These are phyloP conservation scores for Eudasyphora cyanicolor DNA, from an alignment of 2,888 invertebrate species.

Conservation along the genomic window DNA sequence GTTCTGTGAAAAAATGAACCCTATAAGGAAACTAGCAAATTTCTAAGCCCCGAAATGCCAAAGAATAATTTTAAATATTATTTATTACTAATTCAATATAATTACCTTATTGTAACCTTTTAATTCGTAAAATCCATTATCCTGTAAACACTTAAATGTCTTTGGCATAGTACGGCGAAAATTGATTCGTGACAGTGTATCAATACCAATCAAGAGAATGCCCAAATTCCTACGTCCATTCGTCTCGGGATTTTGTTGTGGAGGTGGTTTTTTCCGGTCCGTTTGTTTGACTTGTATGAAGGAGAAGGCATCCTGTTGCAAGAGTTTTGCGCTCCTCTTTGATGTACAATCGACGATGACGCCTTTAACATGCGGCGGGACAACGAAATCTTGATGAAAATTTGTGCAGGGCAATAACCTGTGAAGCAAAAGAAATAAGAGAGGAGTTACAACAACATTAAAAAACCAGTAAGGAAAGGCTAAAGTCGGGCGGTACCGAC, in stretches of 20 bases:
- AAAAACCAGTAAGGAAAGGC: no score
- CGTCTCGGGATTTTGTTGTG: slow-evolving; percentile 65
- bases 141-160: slow-evolving; percentile 84
- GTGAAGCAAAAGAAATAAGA: slow-evolving; percentile 14
- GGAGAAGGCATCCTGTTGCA: slow-evolving; percentile 81
- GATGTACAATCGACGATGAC: slow-evolving; percentile 77
- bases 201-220: slow-evolving; percentile 90
- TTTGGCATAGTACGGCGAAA: slow-evolving; percentile 87
- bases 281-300: slow-evolving; percentile 79
- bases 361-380: slow-evolving; percentile 70
- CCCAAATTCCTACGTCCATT: slow-evolving; percentile 79
- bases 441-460: no score
- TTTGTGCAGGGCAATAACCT: slow-evolving; percentile 70
- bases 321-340: slow-evolving; percentile 66
- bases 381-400: slow-evolving; percentile 70
- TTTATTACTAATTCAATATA: no score
- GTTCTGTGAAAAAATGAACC: no score
- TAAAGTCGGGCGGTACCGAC: no score
- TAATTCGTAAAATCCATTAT: slow-evolving; percentile 84
- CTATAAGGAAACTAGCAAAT: no score
- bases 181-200: slow-evolving; percentile 90
- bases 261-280: no score
- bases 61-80: no score
- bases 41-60: no score
- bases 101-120: slow-evolving; percentile 86